Base-by-base conservation (phyloP, 2,888 invertebrate species). In the Patella depressa region DNA sequence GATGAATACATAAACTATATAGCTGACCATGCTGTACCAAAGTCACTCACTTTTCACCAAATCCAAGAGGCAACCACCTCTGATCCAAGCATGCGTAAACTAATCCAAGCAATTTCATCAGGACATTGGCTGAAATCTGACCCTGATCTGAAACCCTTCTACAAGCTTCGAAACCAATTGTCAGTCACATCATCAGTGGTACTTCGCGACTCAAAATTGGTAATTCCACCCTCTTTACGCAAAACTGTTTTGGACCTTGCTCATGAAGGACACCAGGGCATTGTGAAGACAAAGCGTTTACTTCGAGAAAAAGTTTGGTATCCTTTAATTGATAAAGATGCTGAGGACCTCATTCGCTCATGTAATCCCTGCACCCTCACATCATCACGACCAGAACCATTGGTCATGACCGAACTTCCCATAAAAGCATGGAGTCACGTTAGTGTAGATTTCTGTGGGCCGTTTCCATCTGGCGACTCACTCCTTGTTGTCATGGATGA, bases 261-360 rank as follows among this genome's bases (percentile, higher is more conserved):
- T 53, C 84, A 85, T 72, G 80, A 79, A 54, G 82, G 80, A 17
- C 84, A 85, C 72, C 81, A 81, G 69, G 85, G 82, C 12, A 74
- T 82, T 29, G 82, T 81, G 53, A 79, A 78, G 69, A 83, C 81
- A 12, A 85, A 82, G 78, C 72, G 57, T 65, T 73, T 83, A 17
- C 69, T 84, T 24, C 72, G 81, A 24, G 72, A 80, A 73, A 82
- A 78, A 34, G 78, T 78, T 11, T 80, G 77, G 72, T 80, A 80
- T 53, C 77, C 80, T 12, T 72, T 74, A 11, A 77, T 79, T 15
- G 74, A 80, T 54, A 74, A 78, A 53, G 55, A 55, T 15, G 4
- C 34, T 3, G 34, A 34, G 34, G 34, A 34, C 34, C 34, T 34
- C 34, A 34, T 34, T 34, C 34, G 77, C 79, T 65, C 76, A 29